phyloP scores from a whole-genome alignment of 2,888 invertebrate genomes.

The Rhagophthalmus giganteus region DNA sequence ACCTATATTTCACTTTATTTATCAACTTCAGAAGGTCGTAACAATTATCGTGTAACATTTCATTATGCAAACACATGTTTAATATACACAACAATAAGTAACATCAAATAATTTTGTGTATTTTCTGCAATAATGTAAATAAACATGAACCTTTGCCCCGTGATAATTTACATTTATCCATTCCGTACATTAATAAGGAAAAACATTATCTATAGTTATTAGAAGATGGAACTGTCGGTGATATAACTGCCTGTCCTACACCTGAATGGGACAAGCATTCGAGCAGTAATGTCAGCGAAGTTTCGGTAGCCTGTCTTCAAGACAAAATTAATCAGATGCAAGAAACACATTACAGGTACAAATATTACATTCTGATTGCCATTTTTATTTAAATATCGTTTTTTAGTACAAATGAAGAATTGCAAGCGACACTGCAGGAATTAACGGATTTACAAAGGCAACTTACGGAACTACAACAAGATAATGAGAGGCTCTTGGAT shows the following conservation, averaged over 20 bases:
- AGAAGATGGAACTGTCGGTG: slow-evolving; percentile 47
- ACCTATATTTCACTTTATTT: no score
- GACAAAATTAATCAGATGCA: slow-evolving; percentile 93
- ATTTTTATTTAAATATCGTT: no score
- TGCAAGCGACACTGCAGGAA: slow-evolving; percentile 93
- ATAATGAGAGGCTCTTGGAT: slow-evolving; percentile 83
- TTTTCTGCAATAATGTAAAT: background rate
- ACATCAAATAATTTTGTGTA: background rate
- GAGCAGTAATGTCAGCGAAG: slow-evolving; percentile 82
- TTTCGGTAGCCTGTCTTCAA: slow-evolving; percentile 89
- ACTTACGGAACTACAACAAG: slow-evolving; percentile 81
- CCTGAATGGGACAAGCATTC: slow-evolving; percentile 94
- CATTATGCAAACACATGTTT: no score
- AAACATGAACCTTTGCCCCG: background rate
- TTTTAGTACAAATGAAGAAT: slow-evolving; percentile 82
- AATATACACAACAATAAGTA: no score
- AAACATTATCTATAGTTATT: slow-evolving; percentile 40
- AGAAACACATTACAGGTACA: slow-evolving; percentile 83
- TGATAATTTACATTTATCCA: background rate
- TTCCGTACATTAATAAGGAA: slow-evolving; percentile 1
- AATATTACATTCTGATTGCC: no score
- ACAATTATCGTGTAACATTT: no score
- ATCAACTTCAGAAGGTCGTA: no score
- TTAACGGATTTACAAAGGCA: slow-evolving; percentile 87
- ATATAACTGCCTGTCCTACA: slow-evolving; percentile 70